These are phyloP conservation scores for Notechis scutatus DNA, from an alignment of 2,113 vertebrate genomes.

Conservation along the genomic window DNA sequence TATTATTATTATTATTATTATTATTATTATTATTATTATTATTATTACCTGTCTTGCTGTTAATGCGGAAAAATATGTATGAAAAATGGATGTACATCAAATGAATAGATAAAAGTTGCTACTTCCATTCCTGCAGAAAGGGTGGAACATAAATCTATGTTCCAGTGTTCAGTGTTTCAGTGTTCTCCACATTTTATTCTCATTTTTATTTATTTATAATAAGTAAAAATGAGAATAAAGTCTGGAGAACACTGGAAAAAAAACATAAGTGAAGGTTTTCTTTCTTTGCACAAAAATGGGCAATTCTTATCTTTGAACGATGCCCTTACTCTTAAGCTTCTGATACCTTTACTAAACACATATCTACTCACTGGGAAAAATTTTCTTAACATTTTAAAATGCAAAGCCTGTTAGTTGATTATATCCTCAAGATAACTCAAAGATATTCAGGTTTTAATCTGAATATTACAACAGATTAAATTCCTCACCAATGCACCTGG, in stretches of 20 bases:
- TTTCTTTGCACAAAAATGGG: not conserved
- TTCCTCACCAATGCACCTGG: not conserved
- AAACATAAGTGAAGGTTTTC: not conserved
- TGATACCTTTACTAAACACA: not conserved
- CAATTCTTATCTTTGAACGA: not conserved
- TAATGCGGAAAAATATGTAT: not conserved
- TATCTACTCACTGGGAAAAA: not conserved
- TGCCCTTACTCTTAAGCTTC: not conserved
- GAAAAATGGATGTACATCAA: not conserved
- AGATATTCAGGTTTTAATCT: not conserved
- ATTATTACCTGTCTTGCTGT: not conserved
- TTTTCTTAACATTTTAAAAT: not conserved
- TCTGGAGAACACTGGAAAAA: not conserved
- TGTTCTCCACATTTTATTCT: too few species aligned
- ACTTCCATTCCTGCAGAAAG: not conserved
- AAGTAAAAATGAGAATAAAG: not conserved
- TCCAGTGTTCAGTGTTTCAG: too few species aligned
- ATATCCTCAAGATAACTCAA: not conserved
- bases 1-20: too few species aligned
- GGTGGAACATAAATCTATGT: not conserved
- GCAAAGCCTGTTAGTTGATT: not conserved
- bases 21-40: not conserved
- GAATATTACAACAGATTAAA: not conserved
- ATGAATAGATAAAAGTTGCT: not conserved
- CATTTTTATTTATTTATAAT: not conserved